Percentiles rank a stretch among this genome's conserved stretches.
Conservation (phyloP, 2,888 invertebrate species). For the Rhynchonema sp. region DNA sequence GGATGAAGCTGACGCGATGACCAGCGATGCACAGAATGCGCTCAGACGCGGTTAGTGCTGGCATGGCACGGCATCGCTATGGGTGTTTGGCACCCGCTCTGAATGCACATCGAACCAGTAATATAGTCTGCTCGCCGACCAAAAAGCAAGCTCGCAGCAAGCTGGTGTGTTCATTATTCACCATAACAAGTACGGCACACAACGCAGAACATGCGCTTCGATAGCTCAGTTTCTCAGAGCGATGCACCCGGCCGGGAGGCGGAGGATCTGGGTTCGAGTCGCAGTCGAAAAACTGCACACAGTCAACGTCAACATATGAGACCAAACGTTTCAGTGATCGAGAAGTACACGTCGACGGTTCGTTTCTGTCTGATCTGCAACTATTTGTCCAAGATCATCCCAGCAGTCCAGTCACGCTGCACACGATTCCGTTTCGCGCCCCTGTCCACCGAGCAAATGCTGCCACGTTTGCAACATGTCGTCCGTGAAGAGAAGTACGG, state of each 20-base stretch:
- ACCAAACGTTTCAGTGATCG: conserved; percentile 50
- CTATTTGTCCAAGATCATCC: conserved; percentile 92
- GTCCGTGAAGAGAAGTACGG: conserved; percentile 29
- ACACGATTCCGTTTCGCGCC: conserved; percentile 90
- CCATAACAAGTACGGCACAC: neutral
- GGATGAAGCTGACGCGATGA: conserved; percentile 99
- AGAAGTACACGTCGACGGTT: conserved; percentile 95
- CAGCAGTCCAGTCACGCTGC: conserved; percentile 90
- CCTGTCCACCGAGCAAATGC: conserved; percentile 56
- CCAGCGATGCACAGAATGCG: conserved; percentile 97
- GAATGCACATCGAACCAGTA: too few species aligned
- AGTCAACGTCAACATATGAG: neutral
- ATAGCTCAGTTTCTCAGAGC: neutral
- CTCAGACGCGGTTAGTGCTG: conserved; percentile 54
- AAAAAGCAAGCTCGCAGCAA: too few species aligned
- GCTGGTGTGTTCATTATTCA: too few species aligned
- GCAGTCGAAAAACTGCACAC: neutral
- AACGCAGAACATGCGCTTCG: neutral
- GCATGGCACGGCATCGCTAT: neutral
- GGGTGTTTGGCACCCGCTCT: too few species aligned
- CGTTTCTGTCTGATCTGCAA: conserved; percentile 97
- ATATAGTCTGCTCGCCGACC: neutral
- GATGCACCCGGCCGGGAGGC: too few species aligned
- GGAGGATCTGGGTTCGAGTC: too few species aligned
- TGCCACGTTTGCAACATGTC: conserved; percentile 67